These are phyloP conservation scores for Chloropsis cyanopogon DNA, from an alignment of 2,113 vertebrate species.

Conservation along the genomic window DNA sequence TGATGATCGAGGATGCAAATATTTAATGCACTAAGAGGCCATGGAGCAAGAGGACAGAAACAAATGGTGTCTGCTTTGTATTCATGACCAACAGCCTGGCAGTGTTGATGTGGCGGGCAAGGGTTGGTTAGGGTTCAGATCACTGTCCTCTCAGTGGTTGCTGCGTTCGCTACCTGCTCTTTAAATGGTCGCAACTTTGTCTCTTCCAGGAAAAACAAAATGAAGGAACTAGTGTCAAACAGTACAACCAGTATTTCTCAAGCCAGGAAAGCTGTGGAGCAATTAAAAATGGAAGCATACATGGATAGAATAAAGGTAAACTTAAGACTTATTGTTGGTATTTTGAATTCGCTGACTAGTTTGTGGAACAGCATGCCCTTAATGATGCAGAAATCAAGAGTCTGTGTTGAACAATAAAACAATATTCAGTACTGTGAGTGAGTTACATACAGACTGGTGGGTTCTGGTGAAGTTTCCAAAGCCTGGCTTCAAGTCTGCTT, in stretches of 20 bases:
- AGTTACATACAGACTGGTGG: neutral
- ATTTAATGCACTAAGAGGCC: neutral
- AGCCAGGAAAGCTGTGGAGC: constrained; percentile 95
- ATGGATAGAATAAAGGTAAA: constrained; percentile 97
- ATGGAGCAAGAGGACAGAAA: neutral
- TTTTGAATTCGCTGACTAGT: neutral
- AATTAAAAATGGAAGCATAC: constrained; percentile 98
- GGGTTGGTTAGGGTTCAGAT: neutral
- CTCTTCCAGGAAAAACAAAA: constrained; percentile 73
- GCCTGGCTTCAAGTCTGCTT: neutral
- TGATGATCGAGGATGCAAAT: neutral
- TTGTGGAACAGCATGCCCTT: neutral
- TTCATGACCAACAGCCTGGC: neutral
- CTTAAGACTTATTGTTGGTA: neutral
- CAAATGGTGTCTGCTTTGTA: neutral
- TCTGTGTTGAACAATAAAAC: neutral
- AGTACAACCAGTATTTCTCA: constrained; percentile 95
- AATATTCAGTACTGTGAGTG: neutral
- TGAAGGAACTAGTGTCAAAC: constrained; percentile 90
- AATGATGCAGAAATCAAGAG: neutral
- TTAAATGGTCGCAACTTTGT: neutral
- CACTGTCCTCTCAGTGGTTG: neutral
- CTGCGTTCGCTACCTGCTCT: neutral
- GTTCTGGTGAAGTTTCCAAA: neutral
- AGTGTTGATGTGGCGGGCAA: neutral